phyloP scores from a whole-genome alignment of 2,797 vertebrate species.

The Crax fasciolata region DNA sequence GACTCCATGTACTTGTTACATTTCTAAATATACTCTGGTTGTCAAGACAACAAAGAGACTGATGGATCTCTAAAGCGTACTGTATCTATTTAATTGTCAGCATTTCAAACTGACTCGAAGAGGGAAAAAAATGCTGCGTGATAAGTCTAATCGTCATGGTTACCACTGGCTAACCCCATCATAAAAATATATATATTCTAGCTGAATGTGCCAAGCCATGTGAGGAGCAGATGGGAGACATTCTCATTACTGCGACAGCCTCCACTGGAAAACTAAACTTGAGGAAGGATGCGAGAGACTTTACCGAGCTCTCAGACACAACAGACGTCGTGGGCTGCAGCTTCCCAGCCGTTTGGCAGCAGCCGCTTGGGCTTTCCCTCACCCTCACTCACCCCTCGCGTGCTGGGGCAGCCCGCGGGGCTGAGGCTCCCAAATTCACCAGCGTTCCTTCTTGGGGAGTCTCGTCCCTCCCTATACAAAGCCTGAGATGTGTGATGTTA shows the following conservation, averaged over 20 bases:
- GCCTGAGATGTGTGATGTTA: background rate
- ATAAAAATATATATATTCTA: conserved; percentile 76
- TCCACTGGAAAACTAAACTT: conserved; percentile 67
- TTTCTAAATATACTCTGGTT: conserved; percentile 89
- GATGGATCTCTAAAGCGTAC: conserved; percentile 87
- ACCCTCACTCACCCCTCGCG: background rate
- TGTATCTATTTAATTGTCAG: conserved; percentile 88
- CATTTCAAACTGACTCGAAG: conserved; percentile 84
- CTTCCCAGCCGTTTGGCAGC: conserved; percentile 53
- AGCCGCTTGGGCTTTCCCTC: conserved; percentile 11
- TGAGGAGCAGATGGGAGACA: conserved; percentile 71
- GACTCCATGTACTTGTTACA: conserved; percentile 88
- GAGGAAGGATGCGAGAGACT: conserved; percentile 69
- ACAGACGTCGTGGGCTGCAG: conserved; percentile 68
- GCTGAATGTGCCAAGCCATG: conserved; percentile 57
- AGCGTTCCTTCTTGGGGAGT: background rate
- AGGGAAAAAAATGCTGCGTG: conserved; percentile 83
- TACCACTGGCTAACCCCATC: conserved; percentile 81
- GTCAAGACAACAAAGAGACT: conserved; percentile 88
- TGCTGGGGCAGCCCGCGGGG: background rate
- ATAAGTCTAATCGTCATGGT: conserved; percentile 86
- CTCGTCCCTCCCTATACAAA: background rate
- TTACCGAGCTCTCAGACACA: conserved; percentile 74
- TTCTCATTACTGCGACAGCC: conserved; percentile 74
- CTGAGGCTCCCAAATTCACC: background rate